These are phyloP conservation scores for Limanda limanda DNA, from an alignment of 2,113 vertebrate genomes.

Conservation along the genomic window DNA sequence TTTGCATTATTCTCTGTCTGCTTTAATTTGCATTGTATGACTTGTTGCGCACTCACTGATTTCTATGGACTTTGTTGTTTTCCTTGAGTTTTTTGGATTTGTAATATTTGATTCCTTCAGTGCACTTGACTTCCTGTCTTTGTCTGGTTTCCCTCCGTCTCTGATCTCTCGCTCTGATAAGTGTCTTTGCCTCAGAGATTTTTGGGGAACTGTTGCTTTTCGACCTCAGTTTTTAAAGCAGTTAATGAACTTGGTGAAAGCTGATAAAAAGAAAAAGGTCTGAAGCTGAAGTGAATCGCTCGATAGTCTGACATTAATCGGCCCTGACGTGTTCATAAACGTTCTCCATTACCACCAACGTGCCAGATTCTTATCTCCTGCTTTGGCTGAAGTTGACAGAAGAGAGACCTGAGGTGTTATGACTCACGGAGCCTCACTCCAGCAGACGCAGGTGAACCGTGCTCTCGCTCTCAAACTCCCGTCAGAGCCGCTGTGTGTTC, in stretches of 20 bases:
- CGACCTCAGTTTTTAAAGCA: not conserved
- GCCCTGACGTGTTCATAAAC: conserved; percentile 31
- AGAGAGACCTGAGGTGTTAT: conserved; percentile 19
- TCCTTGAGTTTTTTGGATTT: no score
- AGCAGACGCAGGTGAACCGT: no score
- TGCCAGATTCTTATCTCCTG: conserved; percentile 56
- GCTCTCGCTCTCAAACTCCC: not conserved
- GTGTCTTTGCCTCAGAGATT: no score
- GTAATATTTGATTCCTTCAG: no score
- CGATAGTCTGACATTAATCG: conserved; percentile 1
- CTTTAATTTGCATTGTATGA: not conserved
- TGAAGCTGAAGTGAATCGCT: not conserved
- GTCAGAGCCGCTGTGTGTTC: not conserved
- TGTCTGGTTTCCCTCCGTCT: no score
- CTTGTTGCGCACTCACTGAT: not conserved
- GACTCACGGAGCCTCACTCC: no score
- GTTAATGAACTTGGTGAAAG: not conserved
- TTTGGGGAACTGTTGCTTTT: no score
- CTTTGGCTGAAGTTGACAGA: conserved; percentile 47
- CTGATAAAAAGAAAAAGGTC: not conserved
- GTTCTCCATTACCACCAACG: not conserved
- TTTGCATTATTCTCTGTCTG: not conserved
- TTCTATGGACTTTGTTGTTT: no score
- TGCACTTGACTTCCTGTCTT: no score
- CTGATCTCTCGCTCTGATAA: no score